Conservation (phyloP, 1,140 invertebrate genomes). For the Eurosta solidaginis region DNA sequence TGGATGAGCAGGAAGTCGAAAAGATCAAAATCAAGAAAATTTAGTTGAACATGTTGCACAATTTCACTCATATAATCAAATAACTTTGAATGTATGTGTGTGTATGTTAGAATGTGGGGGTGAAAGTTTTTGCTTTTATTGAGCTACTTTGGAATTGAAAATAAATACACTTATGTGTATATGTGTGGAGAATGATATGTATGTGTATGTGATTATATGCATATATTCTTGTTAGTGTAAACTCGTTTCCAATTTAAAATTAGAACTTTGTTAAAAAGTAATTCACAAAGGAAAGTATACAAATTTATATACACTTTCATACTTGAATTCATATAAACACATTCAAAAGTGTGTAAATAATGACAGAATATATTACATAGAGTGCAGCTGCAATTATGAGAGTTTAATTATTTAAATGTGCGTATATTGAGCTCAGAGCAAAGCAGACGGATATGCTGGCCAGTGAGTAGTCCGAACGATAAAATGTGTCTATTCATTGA, state of each 20-base stretch:
- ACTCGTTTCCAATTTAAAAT: constrained; percentile 16
- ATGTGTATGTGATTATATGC: not conserved
- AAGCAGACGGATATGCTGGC: no score
- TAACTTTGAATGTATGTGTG: not conserved
- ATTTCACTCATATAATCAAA: constrained; percentile 17
- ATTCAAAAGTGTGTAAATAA: not conserved
- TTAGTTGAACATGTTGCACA: constrained; percentile 21
- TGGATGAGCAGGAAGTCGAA: no score
- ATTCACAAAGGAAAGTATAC: not conserved
- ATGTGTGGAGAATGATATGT: not conserved
- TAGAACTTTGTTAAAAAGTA: constrained; percentile 8
- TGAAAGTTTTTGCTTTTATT: not conserved
- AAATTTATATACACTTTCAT: not conserved
- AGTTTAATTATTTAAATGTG: no score
- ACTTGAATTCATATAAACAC: no score
- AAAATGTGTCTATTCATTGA: no score
- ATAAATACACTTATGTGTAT: not conserved
- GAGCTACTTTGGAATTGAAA: constrained; percentile 16
- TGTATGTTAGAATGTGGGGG: not conserved
- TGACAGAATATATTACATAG: no score
- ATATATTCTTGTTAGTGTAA: not conserved
- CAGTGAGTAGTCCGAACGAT: no score
- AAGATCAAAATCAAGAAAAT: constrained; percentile 24
- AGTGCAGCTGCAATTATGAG: no score
- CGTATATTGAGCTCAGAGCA: no score